A percentile compares a stretch with the other conserved stretches of the same genome.
Evolutionary conservation across 2,113 vertebrate genomes (phyloP).

Genomic region (Platysteira castanea): DNA sequence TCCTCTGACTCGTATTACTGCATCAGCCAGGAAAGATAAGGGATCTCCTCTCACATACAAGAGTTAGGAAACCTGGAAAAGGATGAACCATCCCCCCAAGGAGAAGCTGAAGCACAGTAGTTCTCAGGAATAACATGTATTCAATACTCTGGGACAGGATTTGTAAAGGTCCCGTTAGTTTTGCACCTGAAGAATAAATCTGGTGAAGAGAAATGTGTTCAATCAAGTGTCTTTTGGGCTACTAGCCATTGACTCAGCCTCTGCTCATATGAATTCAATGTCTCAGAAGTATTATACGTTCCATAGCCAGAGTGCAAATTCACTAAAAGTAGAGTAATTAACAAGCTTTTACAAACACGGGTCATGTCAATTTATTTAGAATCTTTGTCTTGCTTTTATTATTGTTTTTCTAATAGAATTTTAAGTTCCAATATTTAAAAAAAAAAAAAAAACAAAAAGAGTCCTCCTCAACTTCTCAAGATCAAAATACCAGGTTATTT

Average conservation of each 20-base stretch:
- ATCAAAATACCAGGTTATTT: not conserved
- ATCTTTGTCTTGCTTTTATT: not conserved
- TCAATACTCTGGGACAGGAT: not conserved
- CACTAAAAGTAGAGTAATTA: not conserved
- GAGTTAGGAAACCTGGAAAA: not conserved
- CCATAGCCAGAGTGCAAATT: not conserved
- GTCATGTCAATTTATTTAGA: not conserved
- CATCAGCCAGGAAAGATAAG: not conserved
- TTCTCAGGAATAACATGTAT: not conserved
- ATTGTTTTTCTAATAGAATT: not conserved
- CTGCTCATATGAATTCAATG: not conserved
- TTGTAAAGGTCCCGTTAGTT: not conserved
- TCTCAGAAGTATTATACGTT: not conserved
- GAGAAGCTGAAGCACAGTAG: not conserved
- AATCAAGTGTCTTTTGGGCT: not conserved
- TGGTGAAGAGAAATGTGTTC: fast-evolving
- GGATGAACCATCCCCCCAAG: not conserved
- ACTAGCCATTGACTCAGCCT: not conserved
- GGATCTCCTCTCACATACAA: not conserved
- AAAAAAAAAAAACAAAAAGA: not conserved
- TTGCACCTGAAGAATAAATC: not conserved
- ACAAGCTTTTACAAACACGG: not conserved
- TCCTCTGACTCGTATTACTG: not conserved
- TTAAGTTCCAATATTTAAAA: not conserved
- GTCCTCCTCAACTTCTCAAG: not conserved